Evolutionary conservation across 2,797 vertebrate genomes (phyloP).

Genomic region (Acrocephalus scirpaceus): DNA sequence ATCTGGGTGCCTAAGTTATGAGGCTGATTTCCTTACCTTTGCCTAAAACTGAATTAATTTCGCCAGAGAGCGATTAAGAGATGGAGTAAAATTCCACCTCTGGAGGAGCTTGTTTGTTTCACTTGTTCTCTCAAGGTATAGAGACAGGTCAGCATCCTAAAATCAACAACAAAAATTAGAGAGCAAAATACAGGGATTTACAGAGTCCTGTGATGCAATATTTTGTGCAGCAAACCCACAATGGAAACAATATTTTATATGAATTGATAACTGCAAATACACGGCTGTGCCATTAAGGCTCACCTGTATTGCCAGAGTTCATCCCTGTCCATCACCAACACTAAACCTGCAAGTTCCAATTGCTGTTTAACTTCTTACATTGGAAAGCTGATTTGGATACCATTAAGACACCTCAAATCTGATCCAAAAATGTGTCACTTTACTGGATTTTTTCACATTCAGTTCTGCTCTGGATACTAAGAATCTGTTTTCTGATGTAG

Average conservation of each 20-base stretch:
- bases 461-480: background rate
- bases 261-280: background rate
- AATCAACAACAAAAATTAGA: background rate
- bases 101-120: background rate
- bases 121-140: background rate
- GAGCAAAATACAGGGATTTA: background rate
- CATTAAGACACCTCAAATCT: background rate
- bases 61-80: background rate
- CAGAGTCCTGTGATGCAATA: background rate
- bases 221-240: background rate
- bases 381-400: background rate
- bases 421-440: background rate
- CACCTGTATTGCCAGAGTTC: background rate
- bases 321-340: background rate
- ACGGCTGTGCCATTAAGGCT: background rate
- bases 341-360: background rate
- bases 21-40: background rate
- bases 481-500: background rate
- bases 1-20: background rate
- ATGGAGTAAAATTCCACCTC: background rate
- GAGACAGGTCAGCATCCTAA: background rate
- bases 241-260: background rate
- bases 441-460: background rate
- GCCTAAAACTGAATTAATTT: background rate
- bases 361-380: background rate